These are phyloP conservation scores for Ornithorhynchus anatinus DNA, from an alignment of 2,113 vertebrate species.

Conservation along the genomic window DNA sequence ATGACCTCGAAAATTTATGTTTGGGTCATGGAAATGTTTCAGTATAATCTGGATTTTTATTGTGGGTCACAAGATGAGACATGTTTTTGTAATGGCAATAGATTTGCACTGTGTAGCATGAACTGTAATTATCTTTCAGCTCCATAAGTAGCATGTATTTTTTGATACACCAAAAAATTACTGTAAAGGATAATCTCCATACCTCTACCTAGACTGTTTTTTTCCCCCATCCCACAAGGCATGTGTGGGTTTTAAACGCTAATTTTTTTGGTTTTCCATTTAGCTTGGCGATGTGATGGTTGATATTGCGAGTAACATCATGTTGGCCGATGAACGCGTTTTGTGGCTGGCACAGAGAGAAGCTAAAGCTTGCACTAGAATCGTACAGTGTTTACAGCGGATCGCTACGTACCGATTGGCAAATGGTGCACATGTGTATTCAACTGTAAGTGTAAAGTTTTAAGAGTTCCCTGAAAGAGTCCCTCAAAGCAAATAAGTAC, in stretches of 20 bases:
- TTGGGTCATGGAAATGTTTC: too few species aligned
- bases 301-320: slow-evolving; percentile 94
- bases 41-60: slow-evolving; percentile 39
- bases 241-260: background rate
- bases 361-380: slow-evolving; percentile 87
- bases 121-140: background rate
- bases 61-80: background rate
- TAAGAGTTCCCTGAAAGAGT: too few species aligned
- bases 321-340: slow-evolving; percentile 92
- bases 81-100: slow-evolving; percentile 19
- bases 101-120: too few species aligned
- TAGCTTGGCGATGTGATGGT: slow-evolving; percentile 96
- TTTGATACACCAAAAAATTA: background rate
- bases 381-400: slow-evolving; percentile 88
- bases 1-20: too few species aligned
- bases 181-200: too few species aligned
- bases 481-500: background rate
- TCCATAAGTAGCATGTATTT: background rate
- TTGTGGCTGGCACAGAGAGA: slow-evolving; percentile 94
- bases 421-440: slow-evolving; percentile 86
- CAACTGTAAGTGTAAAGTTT: slow-evolving; percentile 74
- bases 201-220: too few species aligned
- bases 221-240: background rate
- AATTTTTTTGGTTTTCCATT: slow-evolving; percentile 9
- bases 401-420: slow-evolving; percentile 84